phyloP scores from a whole-genome alignment of 2,797 vertebrate species.

The Acanthurus lineatus region DNA sequence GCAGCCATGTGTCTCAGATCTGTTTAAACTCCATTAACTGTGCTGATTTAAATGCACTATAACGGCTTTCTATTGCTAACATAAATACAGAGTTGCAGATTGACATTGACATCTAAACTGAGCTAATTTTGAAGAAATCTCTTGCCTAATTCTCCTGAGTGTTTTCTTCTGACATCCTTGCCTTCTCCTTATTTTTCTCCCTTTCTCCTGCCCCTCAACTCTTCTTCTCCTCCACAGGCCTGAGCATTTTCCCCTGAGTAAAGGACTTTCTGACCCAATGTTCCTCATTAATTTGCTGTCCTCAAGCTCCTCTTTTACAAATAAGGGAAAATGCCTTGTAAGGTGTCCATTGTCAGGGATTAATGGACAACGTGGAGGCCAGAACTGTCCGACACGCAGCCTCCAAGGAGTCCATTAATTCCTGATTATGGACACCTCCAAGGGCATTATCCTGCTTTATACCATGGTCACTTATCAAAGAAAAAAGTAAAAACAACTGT shows the following conservation, averaged over 20 bases:
- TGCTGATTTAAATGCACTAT: neutral
- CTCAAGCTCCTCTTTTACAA: conserved; percentile 8
- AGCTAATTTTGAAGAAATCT: conserved; percentile 2
- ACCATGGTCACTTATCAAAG: no score
- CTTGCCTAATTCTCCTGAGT: neutral
- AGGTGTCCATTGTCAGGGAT: no score
- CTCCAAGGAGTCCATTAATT: no score
- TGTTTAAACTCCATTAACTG: conserved; percentile 12
- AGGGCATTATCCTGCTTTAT: no score
- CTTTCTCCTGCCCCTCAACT: conserved; percentile 22
- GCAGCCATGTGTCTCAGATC: neutral
- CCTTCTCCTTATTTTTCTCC: conserved; percentile 11
- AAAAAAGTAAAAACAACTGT: no score
- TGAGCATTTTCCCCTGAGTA: conserved; percentile 6
- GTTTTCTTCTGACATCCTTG: conserved; percentile 6
- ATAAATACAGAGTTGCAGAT: conserved; percentile 1
- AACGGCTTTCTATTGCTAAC: neutral
- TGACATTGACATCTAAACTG: conserved; percentile 17
- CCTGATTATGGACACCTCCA: no score
- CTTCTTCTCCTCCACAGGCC: conserved; percentile 3
- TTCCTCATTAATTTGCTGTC: conserved; percentile 16
- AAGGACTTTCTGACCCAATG: conserved; percentile 46
- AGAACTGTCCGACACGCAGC: no score
- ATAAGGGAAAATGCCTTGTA: no score
- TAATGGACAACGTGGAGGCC: no score